Percentiles rank a stretch among this genome's conserved stretches.
phyloP scores from a whole-genome alignment of 2,888 invertebrate genomes.

The Perizoma affinitatum region DNA sequence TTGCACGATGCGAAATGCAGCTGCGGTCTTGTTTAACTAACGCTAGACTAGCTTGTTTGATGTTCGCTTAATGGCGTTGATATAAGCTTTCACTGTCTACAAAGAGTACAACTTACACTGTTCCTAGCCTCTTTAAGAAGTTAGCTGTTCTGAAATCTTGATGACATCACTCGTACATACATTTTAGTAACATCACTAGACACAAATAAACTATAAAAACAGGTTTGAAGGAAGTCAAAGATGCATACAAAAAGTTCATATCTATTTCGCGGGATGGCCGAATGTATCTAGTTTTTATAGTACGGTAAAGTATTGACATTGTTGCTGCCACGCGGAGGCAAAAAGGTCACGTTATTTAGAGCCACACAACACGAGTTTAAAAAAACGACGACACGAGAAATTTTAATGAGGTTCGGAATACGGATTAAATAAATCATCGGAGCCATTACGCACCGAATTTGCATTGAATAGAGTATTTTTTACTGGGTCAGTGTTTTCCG shows the following conservation, averaged over 20 bases:
- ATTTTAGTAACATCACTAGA: no score
- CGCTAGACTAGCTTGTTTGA: constrained; percentile 24
- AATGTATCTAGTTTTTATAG: no score
- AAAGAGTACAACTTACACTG: neutral
- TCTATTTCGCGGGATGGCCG: constrained; percentile 11
- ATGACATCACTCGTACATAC: no score
- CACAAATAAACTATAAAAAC: no score
- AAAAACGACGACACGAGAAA: no score
- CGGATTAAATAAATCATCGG: constrained; percentile 17
- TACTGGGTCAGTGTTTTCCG: constrained; percentile 4
- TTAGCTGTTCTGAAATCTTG: neutral
- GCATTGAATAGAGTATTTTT: constrained; percentile 40
- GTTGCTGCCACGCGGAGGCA: constrained; percentile 1
- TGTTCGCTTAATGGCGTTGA: constrained; percentile 17
- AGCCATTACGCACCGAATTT: constrained; percentile 39
- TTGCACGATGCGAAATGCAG: constrained; percentile 55
- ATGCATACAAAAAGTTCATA: constrained; percentile 7
- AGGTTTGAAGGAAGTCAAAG: constrained; percentile 1
- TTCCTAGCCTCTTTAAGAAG: neutral
- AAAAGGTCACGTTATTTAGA: constrained; percentile 13
- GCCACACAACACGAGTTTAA: no score
- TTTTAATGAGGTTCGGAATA: neutral
- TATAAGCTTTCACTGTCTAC: neutral
- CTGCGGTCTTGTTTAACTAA: constrained; percentile 38
- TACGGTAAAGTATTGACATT: no score